phyloP scores from a whole-genome alignment of 2,113 vertebrate genomes.

The Austrofundulus limnaeus region DNA sequence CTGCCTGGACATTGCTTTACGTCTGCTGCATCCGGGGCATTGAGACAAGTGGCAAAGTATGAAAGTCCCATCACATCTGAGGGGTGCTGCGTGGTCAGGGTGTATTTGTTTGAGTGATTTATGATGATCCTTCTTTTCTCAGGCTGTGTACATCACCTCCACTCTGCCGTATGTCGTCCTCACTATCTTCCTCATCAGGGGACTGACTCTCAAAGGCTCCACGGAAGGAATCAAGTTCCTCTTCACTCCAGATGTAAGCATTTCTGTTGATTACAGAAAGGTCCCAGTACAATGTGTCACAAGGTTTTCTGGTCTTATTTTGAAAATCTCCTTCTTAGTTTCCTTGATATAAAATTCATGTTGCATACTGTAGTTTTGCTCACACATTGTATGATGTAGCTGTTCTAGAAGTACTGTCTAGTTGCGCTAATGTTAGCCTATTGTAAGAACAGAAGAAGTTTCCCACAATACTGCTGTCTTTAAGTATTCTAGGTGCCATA shows the following conservation, averaged over 20 bases:
- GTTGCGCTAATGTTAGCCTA: no score
- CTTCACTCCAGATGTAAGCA: constrained; percentile 92
- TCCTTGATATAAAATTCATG: not conserved
- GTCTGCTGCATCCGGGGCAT: constrained; percentile 92
- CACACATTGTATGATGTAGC: not conserved
- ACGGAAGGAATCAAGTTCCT: constrained; percentile 87
- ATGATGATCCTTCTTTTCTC: not conserved
- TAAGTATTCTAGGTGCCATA: no score
- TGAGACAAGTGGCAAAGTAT: constrained; percentile 95
- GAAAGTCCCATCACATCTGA: not conserved
- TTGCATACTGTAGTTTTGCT: not conserved
- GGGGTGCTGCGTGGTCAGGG: no score
- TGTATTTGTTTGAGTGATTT: no score
- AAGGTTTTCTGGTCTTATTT: not conserved
- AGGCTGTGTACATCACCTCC: constrained; percentile 96
- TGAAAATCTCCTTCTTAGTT: not conserved
- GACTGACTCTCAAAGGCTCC: constrained; percentile 92
- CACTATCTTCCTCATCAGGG: constrained; percentile 94
- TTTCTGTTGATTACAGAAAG: not conserved
- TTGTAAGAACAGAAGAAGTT: no score
- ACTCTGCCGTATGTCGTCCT: constrained; percentile 93
- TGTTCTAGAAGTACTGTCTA: no score
- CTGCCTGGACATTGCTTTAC: constrained; percentile 88
- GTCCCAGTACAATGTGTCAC: not conserved
- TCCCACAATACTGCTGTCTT: no score